Base-by-base conservation (phyloP, 2,797 vertebrate species). In the Zenarchopterus dispar region DNA sequence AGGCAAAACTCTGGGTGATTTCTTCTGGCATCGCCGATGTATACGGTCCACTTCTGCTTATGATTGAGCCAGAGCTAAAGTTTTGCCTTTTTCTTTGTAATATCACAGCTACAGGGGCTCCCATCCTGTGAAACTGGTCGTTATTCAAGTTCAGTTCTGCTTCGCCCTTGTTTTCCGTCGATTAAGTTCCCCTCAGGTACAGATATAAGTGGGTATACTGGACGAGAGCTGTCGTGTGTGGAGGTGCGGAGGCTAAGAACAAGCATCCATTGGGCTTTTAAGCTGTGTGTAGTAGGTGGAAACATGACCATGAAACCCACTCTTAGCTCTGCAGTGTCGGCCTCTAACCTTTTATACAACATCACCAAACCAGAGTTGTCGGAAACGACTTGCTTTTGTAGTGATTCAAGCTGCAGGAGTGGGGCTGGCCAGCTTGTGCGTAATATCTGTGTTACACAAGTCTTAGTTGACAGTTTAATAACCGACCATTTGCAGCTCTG, bases 221-320 rank as follows among this genome's bases (percentile, higher is more conserved):
- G 70, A 50, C 1, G 24, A 49, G 49, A 56, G 41, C 9, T 41
- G 55, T 52, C 3, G 17, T 64, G 7, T 21, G 43, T 63, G 70
- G 71, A 71, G 42, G 67, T 73, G 74, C 48, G 36, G 52, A 77
- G 65, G 56, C 54, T 62, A 56, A 65, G 53, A 80, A 78, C 81
- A 81, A 70, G 78, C 62, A 62, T 57, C 67, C 72, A 83, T 74
- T 86, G 67, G 77, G 79, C 63, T 70, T 83, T 75, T 62, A 23
- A 78, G 67, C 64, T 46, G 31, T 51, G 62, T 36, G 62, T 60
- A 77, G 78, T 82, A 77, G 86, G 81, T 75, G 73, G 65, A 43
- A 72, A 70, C 41, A 22, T 43, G 75, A 71, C 77, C 62, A 33
- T 2, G 17, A 52, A 62, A 43, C 82, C 85, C 71, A 84, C 85